These are phyloP conservation scores for Bombus consobrinus DNA, from an alignment of 1,140 invertebrate species.

Conservation along the genomic window DNA sequence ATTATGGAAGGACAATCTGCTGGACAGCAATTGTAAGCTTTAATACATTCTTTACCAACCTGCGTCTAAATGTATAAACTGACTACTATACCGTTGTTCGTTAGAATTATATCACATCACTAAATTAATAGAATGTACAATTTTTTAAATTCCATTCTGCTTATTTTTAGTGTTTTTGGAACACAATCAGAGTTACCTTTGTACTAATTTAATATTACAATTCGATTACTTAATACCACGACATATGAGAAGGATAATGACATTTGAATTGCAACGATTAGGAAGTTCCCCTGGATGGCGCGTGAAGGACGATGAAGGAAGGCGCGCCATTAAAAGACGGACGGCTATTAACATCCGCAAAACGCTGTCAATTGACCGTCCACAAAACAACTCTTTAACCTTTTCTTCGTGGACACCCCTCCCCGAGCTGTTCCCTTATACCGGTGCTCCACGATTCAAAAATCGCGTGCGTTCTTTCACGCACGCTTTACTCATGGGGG, in stretches of 20 bases:
- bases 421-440: background rate
- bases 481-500: conserved; percentile 7
- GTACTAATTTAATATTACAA: background rate
- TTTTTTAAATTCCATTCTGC: background rate
- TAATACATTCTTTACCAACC: background rate
- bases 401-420: conserved; percentile 22
- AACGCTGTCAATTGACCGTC: conserved; percentile 52
- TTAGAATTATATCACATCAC: background rate
- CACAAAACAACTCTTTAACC: conserved; percentile 47
- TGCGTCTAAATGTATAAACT: background rate
- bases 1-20: background rate
- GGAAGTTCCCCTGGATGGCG: background rate
- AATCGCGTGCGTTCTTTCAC: conserved; percentile 61
- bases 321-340: conserved; percentile 35
- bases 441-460: background rate
- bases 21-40: no score
- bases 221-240: background rate
- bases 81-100: background rate
- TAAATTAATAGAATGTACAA: background rate
- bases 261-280: background rate
- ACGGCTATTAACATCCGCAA: conserved; percentile 27
- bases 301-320: background rate
- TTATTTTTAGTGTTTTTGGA: background rate
- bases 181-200: background rate
- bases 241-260: background rate